A percentile compares a stretch with the other conserved stretches of the same genome.
These are phyloP conservation scores for Pseudorectes ferrugineus DNA, from an alignment of 2,113 vertebrate species.

Conservation along the genomic window DNA sequence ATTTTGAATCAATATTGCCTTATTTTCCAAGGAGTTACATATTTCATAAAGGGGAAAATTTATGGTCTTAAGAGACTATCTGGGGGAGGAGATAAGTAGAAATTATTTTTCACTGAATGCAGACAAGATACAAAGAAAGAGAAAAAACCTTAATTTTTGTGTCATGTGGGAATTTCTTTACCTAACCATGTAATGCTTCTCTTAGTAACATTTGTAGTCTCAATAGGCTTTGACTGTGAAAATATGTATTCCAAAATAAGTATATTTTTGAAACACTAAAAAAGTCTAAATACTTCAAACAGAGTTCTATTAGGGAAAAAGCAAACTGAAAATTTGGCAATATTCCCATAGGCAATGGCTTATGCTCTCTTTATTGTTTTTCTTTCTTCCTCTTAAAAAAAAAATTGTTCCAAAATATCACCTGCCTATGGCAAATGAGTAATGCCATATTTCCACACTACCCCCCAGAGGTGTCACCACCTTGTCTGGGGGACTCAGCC, in stretches of 20 bases:
- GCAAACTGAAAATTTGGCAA: neutral
- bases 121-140: neutral
- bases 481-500: rapidly evolving
- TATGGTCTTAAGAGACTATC: neutral
- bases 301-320: neutral
- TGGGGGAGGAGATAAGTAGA: neutral
- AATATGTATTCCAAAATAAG: neutral
- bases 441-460: neutral
- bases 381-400: neutral
- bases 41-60: neutral
- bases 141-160: neutral
- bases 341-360: neutral
- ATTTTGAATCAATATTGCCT: neutral
- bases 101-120: neutral
- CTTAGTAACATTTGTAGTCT: neutral
- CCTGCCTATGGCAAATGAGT: neutral
- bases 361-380: neutral
- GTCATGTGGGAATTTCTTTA: neutral
- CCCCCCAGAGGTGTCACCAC: neutral
- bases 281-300: neutral
- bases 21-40: neutral
- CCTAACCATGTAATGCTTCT: neutral
- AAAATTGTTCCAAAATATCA: neutral
- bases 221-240: neutral
- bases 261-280: neutral